Evolutionary conservation across 1,140 invertebrate genomes (phyloP), one percentile per base, ranked within the genome.

Genomic region (Leptinotarsa lineolata): DNA sequence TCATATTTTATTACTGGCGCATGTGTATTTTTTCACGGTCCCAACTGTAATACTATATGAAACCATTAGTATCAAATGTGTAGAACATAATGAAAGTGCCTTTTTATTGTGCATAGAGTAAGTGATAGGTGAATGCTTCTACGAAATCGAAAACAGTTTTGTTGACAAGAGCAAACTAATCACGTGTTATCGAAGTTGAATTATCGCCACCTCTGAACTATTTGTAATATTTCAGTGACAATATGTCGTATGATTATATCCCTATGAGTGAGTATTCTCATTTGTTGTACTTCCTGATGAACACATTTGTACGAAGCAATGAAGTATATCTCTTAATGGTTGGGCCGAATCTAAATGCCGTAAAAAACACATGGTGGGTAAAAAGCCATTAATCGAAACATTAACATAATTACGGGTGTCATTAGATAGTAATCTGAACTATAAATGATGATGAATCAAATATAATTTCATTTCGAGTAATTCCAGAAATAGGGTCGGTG

Each of bases 371-470:
- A 18, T 18, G 48, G 15, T 18, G n/a, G 48, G 48, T 54, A 54
- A 54, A 54, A 54, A 54, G n/a, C 15, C 48, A 54, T 54, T 54
- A 54, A 54, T 54, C 16, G 48, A 39, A 39, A 54, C 48, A 54
- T 54, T 54, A 54, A 16, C n/a, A 18, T 54, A 54, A 54, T 54
- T 18, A 54, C 48, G n/a, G 48, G 48, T 54, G 48, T 54, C 48
- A 54, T 54, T 54, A 54, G 48, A 54, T 54, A 6, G n/a, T 54
- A 16, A 54, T 54, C 48, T 16, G 48, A 54, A 18, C 48, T 54
- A 54, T 54, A 54, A 54, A 54, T 54, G 48, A 54, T 54, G 15
- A 54, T 54, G 48, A 54, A 54, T 54, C 48, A 54, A 54, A 54
- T 8, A 54, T 54, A 54, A 54, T 54, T 54, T 54, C 48, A 54